Evolutionary conservation across 2,113 vertebrate species (phyloP).

Genomic region (Canis aureus): DNA sequence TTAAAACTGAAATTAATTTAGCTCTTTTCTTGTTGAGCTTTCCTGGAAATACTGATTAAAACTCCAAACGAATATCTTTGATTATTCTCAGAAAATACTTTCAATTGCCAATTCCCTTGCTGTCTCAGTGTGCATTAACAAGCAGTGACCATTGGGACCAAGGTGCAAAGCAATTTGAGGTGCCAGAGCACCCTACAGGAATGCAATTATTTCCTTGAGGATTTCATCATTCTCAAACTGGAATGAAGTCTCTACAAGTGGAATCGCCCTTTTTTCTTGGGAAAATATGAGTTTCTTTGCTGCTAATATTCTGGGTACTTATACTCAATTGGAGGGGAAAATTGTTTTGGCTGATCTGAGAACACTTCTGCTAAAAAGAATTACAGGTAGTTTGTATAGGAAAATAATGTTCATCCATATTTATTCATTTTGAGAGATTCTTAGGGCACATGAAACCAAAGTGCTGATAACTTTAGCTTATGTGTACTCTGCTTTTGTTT

Average conservation of each 20-base stretch:
- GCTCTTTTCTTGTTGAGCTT: slow-evolving; percentile 48
- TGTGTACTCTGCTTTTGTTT: neutral
- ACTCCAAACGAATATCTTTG: slow-evolving; percentile 57
- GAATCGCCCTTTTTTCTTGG: neutral
- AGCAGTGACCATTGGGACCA: neutral
- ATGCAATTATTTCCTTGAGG: slow-evolving; percentile 56
- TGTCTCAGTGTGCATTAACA: neutral
- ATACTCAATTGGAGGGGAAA: neutral
- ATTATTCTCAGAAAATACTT: slow-evolving; percentile 48
- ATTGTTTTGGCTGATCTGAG: slow-evolving; percentile 40
- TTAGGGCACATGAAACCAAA: neutral
- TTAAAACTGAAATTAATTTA: slow-evolving; percentile 48
- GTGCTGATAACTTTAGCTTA: neutral
- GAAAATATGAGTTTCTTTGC: slow-evolving; percentile 6
- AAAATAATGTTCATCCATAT: neutral
- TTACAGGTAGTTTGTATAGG: neutral
- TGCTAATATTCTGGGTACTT: neutral
- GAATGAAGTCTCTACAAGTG: neutral
- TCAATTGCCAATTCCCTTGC: slow-evolving; percentile 9
- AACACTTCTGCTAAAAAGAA: slow-evolving; percentile 54
- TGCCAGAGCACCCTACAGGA: neutral
- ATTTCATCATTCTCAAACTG: neutral
- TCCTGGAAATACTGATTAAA: slow-evolving; percentile 66
- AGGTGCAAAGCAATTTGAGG: neutral
- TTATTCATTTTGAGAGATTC: neutral